A percentile compares a stretch with the other conserved stretches of the same genome.
These are phyloP conservation scores for Carabus problematicus DNA, from an alignment of 2,888 invertebrate genomes.

Conservation along the genomic window DNA sequence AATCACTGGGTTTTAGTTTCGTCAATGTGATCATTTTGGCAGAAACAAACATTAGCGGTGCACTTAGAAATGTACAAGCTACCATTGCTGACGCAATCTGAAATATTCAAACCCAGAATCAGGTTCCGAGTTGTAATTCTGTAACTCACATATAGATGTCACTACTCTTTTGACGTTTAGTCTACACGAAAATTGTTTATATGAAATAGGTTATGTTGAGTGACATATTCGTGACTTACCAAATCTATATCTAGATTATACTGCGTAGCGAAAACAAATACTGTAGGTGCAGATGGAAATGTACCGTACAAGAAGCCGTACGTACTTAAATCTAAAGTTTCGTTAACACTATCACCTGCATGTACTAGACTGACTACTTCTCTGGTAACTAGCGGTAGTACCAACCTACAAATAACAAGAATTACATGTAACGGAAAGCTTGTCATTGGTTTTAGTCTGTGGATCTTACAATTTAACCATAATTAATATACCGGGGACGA, in stretches of 20 bases:
- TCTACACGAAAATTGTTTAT: neutral
- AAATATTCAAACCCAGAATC: slow-evolving; percentile 46
- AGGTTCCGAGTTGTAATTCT: no score
- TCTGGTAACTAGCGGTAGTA: slow-evolving; percentile 84
- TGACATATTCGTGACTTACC: slow-evolving; percentile 62
- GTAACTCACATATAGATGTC: no score
- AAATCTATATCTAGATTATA: slow-evolving; percentile 87
- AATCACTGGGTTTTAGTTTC: slow-evolving; percentile 73
- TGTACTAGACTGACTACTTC: slow-evolving; percentile 82
- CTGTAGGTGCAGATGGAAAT: slow-evolving; percentile 95
- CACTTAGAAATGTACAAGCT: slow-evolving; percentile 91
- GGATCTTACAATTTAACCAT: slow-evolving; percentile 83
- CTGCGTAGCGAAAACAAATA: slow-evolving; percentile 91
- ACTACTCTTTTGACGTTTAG: neutral
- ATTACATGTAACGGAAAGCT: neutral
- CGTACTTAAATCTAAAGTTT: slow-evolving; percentile 83
- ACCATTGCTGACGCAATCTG: slow-evolving; percentile 95
- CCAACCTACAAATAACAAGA: slow-evolving; percentile 66
- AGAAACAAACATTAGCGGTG: slow-evolving; percentile 93
- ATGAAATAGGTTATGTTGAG: neutral
- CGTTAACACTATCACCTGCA: slow-evolving; percentile 72
- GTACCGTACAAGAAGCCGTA: slow-evolving; percentile 96
- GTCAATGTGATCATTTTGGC: slow-evolving; percentile 89
- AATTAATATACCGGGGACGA: slow-evolving; percentile 86
- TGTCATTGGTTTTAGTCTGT: neutral